Percentiles rank a stretch among this genome's conserved stretches.
Conservation (phyloP, 2,888 invertebrate species). For the Cheilosia scutellata region DNA sequence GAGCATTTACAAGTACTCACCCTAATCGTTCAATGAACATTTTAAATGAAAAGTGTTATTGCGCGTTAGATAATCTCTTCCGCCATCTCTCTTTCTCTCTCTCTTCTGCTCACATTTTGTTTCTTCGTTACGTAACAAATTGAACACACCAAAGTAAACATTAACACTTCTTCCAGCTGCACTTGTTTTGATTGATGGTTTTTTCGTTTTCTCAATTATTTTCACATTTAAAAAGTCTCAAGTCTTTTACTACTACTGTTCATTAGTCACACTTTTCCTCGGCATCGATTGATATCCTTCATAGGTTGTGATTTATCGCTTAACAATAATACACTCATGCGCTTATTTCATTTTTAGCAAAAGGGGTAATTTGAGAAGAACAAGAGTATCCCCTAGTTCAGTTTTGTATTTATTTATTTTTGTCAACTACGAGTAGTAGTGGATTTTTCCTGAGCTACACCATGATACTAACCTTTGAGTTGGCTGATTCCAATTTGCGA, state of each 20-base stretch:
- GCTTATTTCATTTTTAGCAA: conserved; percentile 50
- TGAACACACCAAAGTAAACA: conserved; percentile 25
- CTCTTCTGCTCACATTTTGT: background rate
- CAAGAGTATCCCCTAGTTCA: conserved; percentile 54
- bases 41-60: conserved; percentile 44
- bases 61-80: conserved; percentile 1
- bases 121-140: conserved; percentile 1
- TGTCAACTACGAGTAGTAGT: conserved; percentile 53
- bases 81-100: background rate
- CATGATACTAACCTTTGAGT: conserved; percentile 93
- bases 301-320: conserved; percentile 38
- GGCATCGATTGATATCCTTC: conserved; percentile 12
- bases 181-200: background rate
- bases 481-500: conserved; percentile 92
- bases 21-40: conserved; percentile 56
- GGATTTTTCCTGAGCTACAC: conserved; percentile 81
- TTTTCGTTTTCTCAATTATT: conserved; percentile 2
- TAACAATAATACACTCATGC: conserved; percentile 72
- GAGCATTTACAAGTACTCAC: conserved; percentile 69
- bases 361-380: conserved; percentile 60
- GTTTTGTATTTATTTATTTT: conserved; percentile 24
- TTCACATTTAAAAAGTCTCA: conserved; percentile 38
- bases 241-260: conserved; percentile 42
- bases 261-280: background rate
- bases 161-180: conserved; percentile 27